These are phyloP conservation scores for Drosophila melanogaster DNA, from an alignment of 1,140 invertebrate species.

Conservation along the genomic window Release_6_plus_ISO1_MT NT_033779.5:12973001-12973500, in stretches of 20 bases:
- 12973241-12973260: no score
- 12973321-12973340: neutral
- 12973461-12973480: no score
- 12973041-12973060: conserved; percentile 24
- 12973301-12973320: no score
- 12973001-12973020: neutral
- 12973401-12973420: no score
- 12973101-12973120: conserved; percentile 63
- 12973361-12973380: no score
- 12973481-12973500: neutral
- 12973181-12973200: no score
- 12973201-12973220: neutral
- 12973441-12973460: no score
- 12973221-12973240: neutral
- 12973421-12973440: no score
- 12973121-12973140: conserved; percentile 60
- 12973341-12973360: neutral
- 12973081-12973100: conserved; percentile 68
- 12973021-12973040: conserved; percentile 4
- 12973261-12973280: no score
- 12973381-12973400: no score
- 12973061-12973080: conserved; percentile 69
- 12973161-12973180: neutral
- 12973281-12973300: no score
- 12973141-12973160: conserved; percentile 40